A percentile compares a stretch with the other conserved stretches of the same genome.
phyloP scores from a whole-genome alignment of 2,888 invertebrate genomes.

The Ceriagrion tenellum region DNA sequence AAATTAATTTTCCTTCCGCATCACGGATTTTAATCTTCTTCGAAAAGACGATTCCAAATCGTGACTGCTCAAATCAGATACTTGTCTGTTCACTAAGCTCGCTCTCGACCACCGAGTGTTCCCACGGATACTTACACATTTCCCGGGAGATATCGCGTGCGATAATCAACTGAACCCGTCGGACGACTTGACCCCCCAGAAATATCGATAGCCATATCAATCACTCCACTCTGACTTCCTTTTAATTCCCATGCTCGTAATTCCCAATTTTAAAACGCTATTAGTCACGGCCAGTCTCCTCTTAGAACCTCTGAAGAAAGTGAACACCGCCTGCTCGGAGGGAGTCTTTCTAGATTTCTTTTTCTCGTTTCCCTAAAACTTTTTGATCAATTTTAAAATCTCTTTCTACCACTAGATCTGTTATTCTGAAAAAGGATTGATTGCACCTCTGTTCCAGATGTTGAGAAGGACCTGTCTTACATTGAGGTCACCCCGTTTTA shows the following conservation, averaged over 20 bases:
- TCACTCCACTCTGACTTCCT: slow-evolving; percentile 25
- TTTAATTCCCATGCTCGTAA: slow-evolving; percentile 9
- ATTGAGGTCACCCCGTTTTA: no score
- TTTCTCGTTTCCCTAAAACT: neutral
- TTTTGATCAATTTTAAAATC: neutral
- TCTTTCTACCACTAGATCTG: no score
- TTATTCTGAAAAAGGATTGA: no score
- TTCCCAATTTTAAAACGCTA: slow-evolving; percentile 6
- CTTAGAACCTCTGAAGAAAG: no score
- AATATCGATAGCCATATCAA: slow-evolving; percentile 44
- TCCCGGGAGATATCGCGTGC: neutral
- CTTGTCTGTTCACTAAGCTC: neutral
- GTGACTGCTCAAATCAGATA: neutral
- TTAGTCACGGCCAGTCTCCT: neutral
- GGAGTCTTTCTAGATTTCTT: neutral
- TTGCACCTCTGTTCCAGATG: no score
- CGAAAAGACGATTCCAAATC: neutral
- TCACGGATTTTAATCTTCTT: slow-evolving; percentile 11
- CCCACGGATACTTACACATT: slow-evolving; percentile 10
- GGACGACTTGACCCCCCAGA: neutral
- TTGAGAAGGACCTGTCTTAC: no score
- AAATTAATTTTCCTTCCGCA: neutral
- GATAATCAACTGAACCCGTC: slow-evolving; percentile 38
- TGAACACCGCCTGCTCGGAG: neutral
- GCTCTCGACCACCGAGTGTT: neutral